Percentiles rank a stretch among this genome's conserved stretches.
Evolutionary conservation across 2,888 invertebrate genomes (phyloP).

Genomic region (Troglohyphantes excavatus): DNA sequence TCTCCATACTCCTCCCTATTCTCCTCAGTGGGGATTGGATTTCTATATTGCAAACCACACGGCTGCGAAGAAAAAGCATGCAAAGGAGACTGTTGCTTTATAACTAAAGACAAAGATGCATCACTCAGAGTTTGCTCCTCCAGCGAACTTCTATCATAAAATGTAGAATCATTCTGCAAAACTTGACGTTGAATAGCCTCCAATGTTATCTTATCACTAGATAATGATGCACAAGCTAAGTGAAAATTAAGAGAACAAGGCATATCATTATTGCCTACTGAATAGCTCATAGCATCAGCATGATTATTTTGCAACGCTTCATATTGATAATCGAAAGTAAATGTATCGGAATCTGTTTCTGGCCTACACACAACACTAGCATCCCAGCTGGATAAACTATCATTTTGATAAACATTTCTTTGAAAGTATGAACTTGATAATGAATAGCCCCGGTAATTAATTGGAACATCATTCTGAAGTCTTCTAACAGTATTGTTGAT

Average conservation of each 20-base stretch:
- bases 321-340: conserved; percentile 32
- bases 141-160: conserved; percentile 18
- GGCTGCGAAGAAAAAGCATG: conserved; percentile 62
- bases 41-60: conserved; percentile 71
- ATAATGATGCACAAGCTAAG: conserved; percentile 36
- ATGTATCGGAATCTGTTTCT: conserved; percentile 4
- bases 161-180: conserved; percentile 27
- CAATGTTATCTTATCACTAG: conserved; percentile 16
- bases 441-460: conserved; percentile 32
- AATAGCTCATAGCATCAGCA: neutral
- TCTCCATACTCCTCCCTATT: conserved; percentile 47
- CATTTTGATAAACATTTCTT: conserved; percentile 39
- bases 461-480: conserved; percentile 89
- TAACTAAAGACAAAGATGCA: conserved; percentile 17
- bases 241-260: conserved; percentile 49
- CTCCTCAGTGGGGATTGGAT: conserved; percentile 48
- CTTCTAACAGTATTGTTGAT: conserved; percentile 95
- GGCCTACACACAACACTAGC: neutral
- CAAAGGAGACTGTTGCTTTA: conserved; percentile 36
- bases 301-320: conserved; percentile 30
- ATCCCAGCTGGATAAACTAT: conserved; percentile 37
- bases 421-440: conserved; percentile 24
- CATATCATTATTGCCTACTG: neutral
- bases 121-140: conserved; percentile 48
- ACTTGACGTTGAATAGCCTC: conserved; percentile 14